phyloP scores from a whole-genome alignment of 2,113 vertebrate species.

The Aramus guarauna region DNA sequence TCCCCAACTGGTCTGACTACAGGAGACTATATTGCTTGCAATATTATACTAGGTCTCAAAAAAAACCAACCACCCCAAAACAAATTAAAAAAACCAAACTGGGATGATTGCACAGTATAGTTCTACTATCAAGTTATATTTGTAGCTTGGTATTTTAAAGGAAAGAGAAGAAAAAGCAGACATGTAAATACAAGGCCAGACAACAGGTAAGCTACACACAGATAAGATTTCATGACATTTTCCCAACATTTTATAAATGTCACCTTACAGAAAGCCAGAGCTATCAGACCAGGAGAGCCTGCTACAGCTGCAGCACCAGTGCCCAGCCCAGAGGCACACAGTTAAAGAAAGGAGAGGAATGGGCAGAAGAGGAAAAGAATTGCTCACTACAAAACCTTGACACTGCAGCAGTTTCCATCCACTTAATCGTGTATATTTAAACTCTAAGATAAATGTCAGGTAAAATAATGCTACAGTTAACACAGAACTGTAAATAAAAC shows the following conservation, averaged over 20 bases:
- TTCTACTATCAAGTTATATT: not conserved
- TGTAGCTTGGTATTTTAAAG: not conserved
- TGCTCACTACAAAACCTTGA: not conserved
- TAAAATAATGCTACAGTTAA: not conserved
- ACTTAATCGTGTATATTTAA: not conserved
- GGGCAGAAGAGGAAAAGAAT: not conserved
- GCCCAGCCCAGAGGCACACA: not conserved
- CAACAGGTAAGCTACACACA: not conserved
- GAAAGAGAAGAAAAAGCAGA: not conserved
- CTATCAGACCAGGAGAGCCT: not conserved
- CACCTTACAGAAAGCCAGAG: not conserved
- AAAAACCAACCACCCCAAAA: not conserved
- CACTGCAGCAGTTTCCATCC: not conserved
- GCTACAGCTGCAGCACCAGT: not conserved
- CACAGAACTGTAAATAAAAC: not conserved
- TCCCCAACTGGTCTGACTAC: not conserved
- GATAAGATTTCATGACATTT: not conserved
- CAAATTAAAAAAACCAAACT: not conserved
- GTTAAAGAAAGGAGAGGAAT: not conserved
- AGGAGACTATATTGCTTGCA: not conserved
- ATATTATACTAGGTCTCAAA: not conserved
- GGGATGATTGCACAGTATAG: fast-evolving
- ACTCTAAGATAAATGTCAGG: not conserved
- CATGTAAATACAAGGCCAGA: not conserved
- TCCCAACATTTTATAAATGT: not conserved